Conservation (phyloP, 2,888 invertebrate genomes). For the Rhingia campestris region DNA sequence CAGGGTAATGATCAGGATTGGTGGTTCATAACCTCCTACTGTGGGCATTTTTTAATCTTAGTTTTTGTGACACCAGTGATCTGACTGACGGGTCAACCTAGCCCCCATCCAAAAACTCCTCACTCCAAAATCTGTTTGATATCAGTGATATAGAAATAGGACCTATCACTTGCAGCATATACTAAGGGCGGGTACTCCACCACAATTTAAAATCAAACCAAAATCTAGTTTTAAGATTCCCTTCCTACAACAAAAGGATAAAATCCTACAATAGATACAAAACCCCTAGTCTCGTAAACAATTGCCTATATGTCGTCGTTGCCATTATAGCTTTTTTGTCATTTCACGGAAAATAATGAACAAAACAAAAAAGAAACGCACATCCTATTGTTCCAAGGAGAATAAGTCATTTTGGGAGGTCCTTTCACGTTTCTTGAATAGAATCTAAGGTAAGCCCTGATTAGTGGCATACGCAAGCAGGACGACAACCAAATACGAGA, state of each 20-base stretch:
- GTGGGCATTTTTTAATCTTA: too few relatives aligned
- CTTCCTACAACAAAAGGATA: not conserved
- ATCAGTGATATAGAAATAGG: too few relatives aligned
- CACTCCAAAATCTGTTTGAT: too few relatives aligned
- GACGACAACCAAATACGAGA: conserved; percentile 29
- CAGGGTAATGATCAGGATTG: too few relatives aligned
- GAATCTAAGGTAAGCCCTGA: conserved; percentile 43
- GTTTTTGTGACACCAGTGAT: too few relatives aligned
- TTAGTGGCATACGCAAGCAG: conserved; percentile 55
- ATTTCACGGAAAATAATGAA: conserved; percentile 22
- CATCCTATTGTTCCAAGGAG: conserved; percentile 14
- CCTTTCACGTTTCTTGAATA: conserved; percentile 31
- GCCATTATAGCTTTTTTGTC: conserved; percentile 12
- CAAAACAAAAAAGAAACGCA: not conserved
- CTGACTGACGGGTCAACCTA: too few relatives aligned
- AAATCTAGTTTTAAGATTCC: not conserved
- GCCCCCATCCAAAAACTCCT: too few relatives aligned
- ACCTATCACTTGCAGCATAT: too few relatives aligned
- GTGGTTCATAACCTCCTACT: too few relatives aligned
- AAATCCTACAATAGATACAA: conserved; percentile 9
- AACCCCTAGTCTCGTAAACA: conserved; percentile 19
- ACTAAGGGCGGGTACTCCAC: too few relatives aligned
- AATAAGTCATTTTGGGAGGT: conserved; percentile 67
- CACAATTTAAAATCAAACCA: too few relatives aligned
- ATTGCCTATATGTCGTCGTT: conserved; percentile 18